These are phyloP conservation scores for Tyto alba DNA, from an alignment of 2,113 vertebrate genomes.

Conservation along the genomic window DNA sequence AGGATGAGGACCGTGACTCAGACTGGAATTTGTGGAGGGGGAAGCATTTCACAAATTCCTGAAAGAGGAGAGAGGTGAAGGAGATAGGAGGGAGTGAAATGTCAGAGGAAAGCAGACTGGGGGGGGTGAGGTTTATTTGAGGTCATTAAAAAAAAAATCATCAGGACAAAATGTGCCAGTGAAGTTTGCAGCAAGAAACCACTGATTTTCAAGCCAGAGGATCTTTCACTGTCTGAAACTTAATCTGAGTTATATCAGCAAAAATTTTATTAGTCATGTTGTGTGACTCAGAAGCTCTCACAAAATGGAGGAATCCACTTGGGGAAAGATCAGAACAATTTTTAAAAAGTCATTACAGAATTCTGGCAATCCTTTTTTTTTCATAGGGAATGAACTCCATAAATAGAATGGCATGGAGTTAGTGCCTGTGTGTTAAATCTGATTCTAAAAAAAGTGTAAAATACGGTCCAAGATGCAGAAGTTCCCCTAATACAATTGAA, in stretches of 20 bases:
- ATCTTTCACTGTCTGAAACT: neutral
- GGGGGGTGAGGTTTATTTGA: neutral
- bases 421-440: neutral
- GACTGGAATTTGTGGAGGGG: fast-evolving
- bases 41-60: neutral
- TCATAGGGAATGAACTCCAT: neutral
- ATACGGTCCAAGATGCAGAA: neutral
- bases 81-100: neutral
- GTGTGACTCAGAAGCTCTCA: neutral
- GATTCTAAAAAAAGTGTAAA: neutral
- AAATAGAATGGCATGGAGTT: neutral
- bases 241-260: neutral
- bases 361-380: neutral
- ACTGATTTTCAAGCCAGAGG: neutral
- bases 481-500: neutral
- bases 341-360: neutral
- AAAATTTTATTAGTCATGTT: neutral
- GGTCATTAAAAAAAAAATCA: neutral
- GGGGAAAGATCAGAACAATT: neutral
- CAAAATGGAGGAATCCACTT: neutral
- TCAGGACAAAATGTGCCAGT: neutral
- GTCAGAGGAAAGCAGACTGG: neutral
- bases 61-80: fast-evolving
- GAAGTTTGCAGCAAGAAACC: neutral
- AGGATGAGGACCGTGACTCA: neutral